These are phyloP conservation scores for Orbicella faveolata DNA, from an alignment of 64 coral and sea anemone species.

Conservation along the genomic window DNA sequence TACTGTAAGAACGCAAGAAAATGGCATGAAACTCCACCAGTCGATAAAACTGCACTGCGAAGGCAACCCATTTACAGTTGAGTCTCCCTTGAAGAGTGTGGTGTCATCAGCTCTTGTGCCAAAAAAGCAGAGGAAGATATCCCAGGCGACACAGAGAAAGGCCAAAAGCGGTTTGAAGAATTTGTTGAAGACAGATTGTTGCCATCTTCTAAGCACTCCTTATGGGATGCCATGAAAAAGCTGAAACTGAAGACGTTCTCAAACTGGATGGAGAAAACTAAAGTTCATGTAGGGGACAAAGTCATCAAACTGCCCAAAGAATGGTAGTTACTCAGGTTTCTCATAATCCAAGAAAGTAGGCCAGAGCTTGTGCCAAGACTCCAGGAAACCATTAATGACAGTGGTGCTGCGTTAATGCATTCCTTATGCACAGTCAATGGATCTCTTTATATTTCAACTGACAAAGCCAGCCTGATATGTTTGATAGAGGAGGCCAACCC, in stretches of 20 bases:
- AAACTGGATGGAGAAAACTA: constrained; percentile 42
- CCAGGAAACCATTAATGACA: constrained; percentile 34
- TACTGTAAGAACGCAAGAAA: neutral
- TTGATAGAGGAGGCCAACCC: neutral
- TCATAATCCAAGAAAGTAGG: constrained; percentile 44
- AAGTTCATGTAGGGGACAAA: constrained; percentile 3
- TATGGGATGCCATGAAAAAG: too few relatives aligned
- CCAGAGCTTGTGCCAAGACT: constrained; percentile 36
- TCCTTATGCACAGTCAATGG: constrained; percentile 21
- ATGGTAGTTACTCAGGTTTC: constrained; percentile 40
- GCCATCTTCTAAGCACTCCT: too few relatives aligned
- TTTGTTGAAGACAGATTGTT: too few relatives aligned
- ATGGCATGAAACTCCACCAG: too few relatives aligned
- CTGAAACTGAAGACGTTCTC: neutral
- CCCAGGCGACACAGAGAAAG: too few relatives aligned
- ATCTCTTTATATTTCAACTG: constrained; percentile 31
- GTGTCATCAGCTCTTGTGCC: constrained; percentile 46
- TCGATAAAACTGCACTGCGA: too few relatives aligned
- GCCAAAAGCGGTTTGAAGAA: too few relatives aligned
- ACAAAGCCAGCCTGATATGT: constrained; percentile 34
- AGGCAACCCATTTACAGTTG: too few relatives aligned
- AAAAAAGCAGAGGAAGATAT: neutral
- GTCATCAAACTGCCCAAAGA: constrained; percentile 30
- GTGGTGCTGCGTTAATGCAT: constrained; percentile 5
- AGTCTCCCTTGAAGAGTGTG: constrained; percentile 13